Evolutionary conservation across 2,797 vertebrate species (phyloP), one percentile per base, ranked within the genome.

Genomic region (Apodemus agrarius): DNA sequence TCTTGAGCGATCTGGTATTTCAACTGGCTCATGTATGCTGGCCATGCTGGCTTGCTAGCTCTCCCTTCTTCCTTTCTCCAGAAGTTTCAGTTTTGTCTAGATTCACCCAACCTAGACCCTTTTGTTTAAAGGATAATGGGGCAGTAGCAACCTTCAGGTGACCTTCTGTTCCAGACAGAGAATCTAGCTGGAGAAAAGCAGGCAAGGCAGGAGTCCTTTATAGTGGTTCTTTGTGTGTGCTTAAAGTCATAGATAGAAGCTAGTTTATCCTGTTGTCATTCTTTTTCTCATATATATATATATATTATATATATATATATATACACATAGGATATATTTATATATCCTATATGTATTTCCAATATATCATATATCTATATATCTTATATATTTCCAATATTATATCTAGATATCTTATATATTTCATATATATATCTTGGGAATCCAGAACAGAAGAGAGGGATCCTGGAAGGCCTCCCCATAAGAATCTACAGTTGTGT

Each of bases 41-140:
- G 24, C 34, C 37, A 26, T 61, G 57, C 86, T 90, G 49, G 49
- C 34, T 93, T 83, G 86, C 65, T 57, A 95, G 72, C 7, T 19
- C 6, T 67, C 3, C 34, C 37, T 82, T 22, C 10, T 17, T 59
- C 4, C 12, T 16, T 31, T 61, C 61, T 43, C 17, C 24, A 2
- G 3, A 96, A 94, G n/a, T 61, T 89, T 79, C 69, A 92, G 29
- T 67, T 90, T 76, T 90, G n/a, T 89, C 12, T 61, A 78, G 24
- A 69, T 92, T 81, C 43, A 24, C 17, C 4, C 87, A 24, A 34
- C 21, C 1, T 80, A 54, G 61, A 37, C 91, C 52, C 40, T 95
- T 97, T 86, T 91, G 67, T 95, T 65, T 84, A 75, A 89, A 93
- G 69, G 86, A 89, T 59, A 13, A 34, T 65, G 54, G 57, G 37